Base-by-base conservation (phyloP, 2,888 invertebrate species). In the Agriopis marginaria region DNA sequence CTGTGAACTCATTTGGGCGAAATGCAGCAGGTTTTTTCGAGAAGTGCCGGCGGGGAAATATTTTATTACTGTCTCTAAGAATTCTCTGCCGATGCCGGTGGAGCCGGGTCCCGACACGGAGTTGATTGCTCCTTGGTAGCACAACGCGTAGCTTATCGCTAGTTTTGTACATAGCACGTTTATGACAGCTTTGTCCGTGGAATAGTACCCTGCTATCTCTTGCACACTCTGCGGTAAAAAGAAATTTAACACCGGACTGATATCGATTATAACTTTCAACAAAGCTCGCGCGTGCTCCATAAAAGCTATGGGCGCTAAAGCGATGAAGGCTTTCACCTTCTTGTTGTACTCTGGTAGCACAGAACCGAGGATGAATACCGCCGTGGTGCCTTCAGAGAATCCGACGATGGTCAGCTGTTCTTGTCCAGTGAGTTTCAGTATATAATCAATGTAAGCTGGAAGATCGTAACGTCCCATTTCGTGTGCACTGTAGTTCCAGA, bases 381-480 rank as follows among this genome's bases (percentile, higher is more conserved):
- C 76, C 0, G 95, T 95, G 0, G 95, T 95, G 0, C 97, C 97
- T 80, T 94, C 90, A 0, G 97, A 97, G 81, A 96, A 96, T 0
- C 96, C 97, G 17, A 96, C 84, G 79, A 96, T 95, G 70, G 94
- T 94, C 0, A 97, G 68, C 58, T 95, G 85, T 2, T 89, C 71
- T 45, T 93, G 88, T 0, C 93, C 90, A 0, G 96, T 96, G 3
- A 71, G 54, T 0, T 75, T 62, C 9, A 86, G 58, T 8, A 86
- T 70, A 32, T 72, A 79, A 62, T 89, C 86, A 5, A 88, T 95
- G 85, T 95, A 95, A 0, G 96, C 95, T 1, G 97, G 96, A 0
- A 97, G 73, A 82, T 97, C 97, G 77, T 95, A 94, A 12, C 85
- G 75, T 0, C 96, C 97, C 81, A 96, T 95, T 81, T 97, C 96